Evolutionary conservation across 2,888 invertebrate genomes (phyloP).

Genomic region (Choristoneura rosaceana): DNA sequence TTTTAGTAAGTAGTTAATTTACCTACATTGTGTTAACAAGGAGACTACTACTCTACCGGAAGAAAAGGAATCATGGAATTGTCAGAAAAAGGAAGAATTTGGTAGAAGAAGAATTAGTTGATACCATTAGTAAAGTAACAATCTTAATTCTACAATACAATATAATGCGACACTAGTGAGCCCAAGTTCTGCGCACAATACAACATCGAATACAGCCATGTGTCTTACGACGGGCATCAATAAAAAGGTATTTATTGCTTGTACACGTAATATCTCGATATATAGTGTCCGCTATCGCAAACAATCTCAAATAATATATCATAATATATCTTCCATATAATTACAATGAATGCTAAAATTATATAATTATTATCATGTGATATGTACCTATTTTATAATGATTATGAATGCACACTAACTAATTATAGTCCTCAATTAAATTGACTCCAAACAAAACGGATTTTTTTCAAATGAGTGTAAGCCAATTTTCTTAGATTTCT

Average conservation of each 20-base stretch:
- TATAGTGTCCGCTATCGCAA: slow-evolving; percentile 76
- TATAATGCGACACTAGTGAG: slow-evolving; percentile 61
- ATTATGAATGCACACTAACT: slow-evolving; percentile 41
- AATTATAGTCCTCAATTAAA: slow-evolving; percentile 46
- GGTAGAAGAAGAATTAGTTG: not conserved
- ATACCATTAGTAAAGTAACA: not conserved
- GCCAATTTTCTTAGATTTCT: slow-evolving; percentile 62
- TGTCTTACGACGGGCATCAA: slow-evolving; percentile 73
- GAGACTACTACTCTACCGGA: not conserved
- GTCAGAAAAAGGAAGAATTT: slow-evolving; percentile 12
- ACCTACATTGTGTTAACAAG: not conserved
- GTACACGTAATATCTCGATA: slow-evolving; percentile 80
- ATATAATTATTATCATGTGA: slow-evolving; percentile 53
- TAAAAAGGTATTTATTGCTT: slow-evolving; percentile 84
- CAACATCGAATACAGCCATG: slow-evolving; percentile 78
- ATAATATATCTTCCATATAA: slow-evolving; percentile 53
- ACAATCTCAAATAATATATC: slow-evolving; percentile 73
- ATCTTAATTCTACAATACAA: slow-evolving; percentile 34
- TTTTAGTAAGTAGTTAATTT: no score
- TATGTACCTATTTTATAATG: slow-evolving; percentile 48
- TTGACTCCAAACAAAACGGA: slow-evolving; percentile 43
- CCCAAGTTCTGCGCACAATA: slow-evolving; percentile 79
- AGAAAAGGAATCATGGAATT: not conserved
- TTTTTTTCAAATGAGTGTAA: slow-evolving; percentile 56
- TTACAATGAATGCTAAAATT: slow-evolving; percentile 54